Evolutionary conservation across 2,113 vertebrate species (phyloP), one percentile per base, ranked within the genome.

Genomic region (Balaeniceps rex): DNA sequence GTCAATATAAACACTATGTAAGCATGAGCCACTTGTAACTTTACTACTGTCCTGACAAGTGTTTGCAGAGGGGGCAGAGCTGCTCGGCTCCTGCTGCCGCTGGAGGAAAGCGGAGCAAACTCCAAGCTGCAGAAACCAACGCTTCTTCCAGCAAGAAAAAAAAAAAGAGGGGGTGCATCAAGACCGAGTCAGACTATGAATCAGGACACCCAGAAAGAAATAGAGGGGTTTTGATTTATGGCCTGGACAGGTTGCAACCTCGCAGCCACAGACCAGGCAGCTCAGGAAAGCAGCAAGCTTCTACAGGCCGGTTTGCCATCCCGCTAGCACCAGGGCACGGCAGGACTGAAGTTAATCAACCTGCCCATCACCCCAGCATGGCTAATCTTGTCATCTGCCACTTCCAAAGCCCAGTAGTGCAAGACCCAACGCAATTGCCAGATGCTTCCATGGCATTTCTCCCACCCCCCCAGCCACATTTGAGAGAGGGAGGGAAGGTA

Each of bases 1-100:
- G 96, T 97, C 96, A 97, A 97, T 95, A 96, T 82, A 97, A 95
- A 95, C 93, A 96, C 93, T 94, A 76, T 94, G 97, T 77, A 76
- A 95, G 94, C 94, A 92, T 66, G 89, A 95, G 91, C 86, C 80
- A 57, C 96, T 92, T 52, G 88, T 78, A 94, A 96, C 72, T 36
- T 91, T 93, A 91, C 91, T 95, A 61, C 94, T 75, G 91, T 76
- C 94, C 94, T 91, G 74, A 95, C 88, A 94, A 94, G 94, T 58
- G 81, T 87, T 87, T 76, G 91, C 65, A 14, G 88, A 82, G 65
- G 44, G 91, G 68, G 80, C 49, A 58, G 89, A 94, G 78, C 87
- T 60, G 93, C 65, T 22, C 28, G 1, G 80, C 64, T 58, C 83
- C 40, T 70, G 9, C 76, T 83, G 65, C 66, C 31, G 29, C 57